phyloP scores from a whole-genome alignment of 2,797 vertebrate species.

The Scomberomorus guttatus region DNA sequence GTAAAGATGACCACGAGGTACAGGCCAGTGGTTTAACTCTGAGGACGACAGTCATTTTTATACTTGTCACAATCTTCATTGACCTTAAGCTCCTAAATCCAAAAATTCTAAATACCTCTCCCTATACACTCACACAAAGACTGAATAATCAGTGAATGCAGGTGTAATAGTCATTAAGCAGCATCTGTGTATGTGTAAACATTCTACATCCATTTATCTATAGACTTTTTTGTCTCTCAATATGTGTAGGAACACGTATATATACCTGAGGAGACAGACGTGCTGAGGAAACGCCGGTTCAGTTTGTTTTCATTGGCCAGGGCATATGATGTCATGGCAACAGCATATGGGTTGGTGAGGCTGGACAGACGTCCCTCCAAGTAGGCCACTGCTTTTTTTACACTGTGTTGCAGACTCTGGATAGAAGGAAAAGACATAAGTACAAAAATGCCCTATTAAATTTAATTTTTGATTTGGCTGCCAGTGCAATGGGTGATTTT shows the following conservation, averaged over 20 bases:
- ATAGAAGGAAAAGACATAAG: neutral
- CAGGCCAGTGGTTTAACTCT: constrained; percentile 84
- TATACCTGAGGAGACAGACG: constrained; percentile 79
- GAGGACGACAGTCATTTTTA: constrained; percentile 1
- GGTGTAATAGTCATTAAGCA: too few relatives aligned
- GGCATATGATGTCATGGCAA: constrained; percentile 90
- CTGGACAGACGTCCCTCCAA: constrained; percentile 75
- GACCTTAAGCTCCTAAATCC: neutral
- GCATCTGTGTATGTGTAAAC: too few relatives aligned
- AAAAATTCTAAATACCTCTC: too few relatives aligned
- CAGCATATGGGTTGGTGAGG: constrained; percentile 87
- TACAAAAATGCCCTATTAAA: neutral
- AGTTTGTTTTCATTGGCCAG: constrained; percentile 81
- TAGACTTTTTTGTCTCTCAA: neutral
- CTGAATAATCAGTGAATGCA: too few relatives aligned
- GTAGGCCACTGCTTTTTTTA: constrained; percentile 80
- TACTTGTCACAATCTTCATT: neutral
- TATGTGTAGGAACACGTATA: too few relatives aligned
- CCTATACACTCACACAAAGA: too few relatives aligned
- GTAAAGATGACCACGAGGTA: constrained; percentile 67
- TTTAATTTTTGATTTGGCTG: neutral
- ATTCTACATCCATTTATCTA: too few relatives aligned
- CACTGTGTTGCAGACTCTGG: constrained; percentile 80
- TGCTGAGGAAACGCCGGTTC: constrained; percentile 51
- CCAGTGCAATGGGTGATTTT: neutral